phyloP scores from a whole-genome alignment of 1,140 invertebrate species.

The Pollicipes pollicipes region DNA sequence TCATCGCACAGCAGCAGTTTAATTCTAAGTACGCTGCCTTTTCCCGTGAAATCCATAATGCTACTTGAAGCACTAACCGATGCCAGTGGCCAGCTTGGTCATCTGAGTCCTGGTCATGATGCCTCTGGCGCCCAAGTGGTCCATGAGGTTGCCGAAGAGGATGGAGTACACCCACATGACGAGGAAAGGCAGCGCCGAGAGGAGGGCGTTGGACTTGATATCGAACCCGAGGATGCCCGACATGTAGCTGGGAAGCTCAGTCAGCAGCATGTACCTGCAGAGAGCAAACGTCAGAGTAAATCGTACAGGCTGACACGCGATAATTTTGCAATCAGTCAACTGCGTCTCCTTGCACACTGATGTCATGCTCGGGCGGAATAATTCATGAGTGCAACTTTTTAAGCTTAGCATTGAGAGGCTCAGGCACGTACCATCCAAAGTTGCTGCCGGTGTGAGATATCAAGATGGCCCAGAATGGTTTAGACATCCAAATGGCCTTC shows the following conservation, averaged over 20 bases:
- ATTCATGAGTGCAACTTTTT: no score
- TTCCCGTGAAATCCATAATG: no score
- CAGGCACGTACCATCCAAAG: slow-evolving; percentile 77
- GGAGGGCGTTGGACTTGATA: slow-evolving; percentile 39
- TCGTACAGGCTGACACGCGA: no score
- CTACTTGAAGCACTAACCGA: slow-evolving; percentile 8
- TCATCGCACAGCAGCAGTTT: no score
- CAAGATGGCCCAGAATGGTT: slow-evolving; percentile 80
- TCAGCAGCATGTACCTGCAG: slow-evolving; percentile 63
- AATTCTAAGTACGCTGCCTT: no score
- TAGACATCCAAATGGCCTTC: slow-evolving; percentile 15
- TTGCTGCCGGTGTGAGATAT: slow-evolving; percentile 82
- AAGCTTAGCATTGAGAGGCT: no score
- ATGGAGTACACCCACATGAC: slow-evolving; percentile 22
- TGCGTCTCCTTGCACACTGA: no score
- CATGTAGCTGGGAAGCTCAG: slow-evolving; percentile 81
- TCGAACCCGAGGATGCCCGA: slow-evolving; percentile 71
- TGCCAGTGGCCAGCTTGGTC: slow-evolving; percentile 19
- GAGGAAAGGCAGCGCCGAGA: slow-evolving; percentile 21
- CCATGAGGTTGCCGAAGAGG: slow-evolving; percentile 20
- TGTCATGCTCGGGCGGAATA: no score
- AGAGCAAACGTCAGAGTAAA: not conserved
- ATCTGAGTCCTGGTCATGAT: slow-evolving; percentile 20
- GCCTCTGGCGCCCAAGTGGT: slow-evolving; percentile 17
- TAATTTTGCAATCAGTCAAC: no score